Evolutionary conservation across 2,113 vertebrate genomes (phyloP), one percentile per base, ranked within the genome.

Genomic region (Cryptomyrus ogoouensis): DNA sequence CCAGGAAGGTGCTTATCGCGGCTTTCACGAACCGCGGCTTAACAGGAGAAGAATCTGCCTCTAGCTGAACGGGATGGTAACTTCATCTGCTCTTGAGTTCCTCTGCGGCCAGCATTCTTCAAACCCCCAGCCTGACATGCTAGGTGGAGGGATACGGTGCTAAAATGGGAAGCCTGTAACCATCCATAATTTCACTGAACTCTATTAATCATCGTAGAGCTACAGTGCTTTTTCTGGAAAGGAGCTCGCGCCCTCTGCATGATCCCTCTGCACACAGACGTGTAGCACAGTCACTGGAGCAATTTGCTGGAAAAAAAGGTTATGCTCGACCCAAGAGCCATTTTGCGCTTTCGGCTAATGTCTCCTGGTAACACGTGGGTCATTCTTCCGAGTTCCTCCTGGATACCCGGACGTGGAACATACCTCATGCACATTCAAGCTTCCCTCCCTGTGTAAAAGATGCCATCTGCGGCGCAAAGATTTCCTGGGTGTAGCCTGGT

Each of bases 141-240:
- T 70, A 70, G 62, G n/a, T 70, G 62, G 62, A 31, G n/a, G n/a
- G 62, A 77, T 19, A 2, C 5, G 5, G 15, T 80, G 35, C 15
- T 35, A 42, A 42, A 80, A 80, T 80, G 31, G 35, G 74, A 84
- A 8, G 21, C 6, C 2, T 44, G 21, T 24, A n/a, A 47, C 39
- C 35, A 47, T 84, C 83, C 83, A 84, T 84, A 84, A 84, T 84
- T 47, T 46, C 83, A 84, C 83, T 44, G 83, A 47, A 84, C 21
- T n/a, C 44, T 47, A 84, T 47, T n/a, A 47, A 84, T 47, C 83
- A 47, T 84, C 83, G 24, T 44, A 84, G 83, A 7, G 42, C 44
- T 10, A n/a, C 21, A n/a, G 19, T 47, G 80, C 42, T 24, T 83
- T 83, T 83, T 39, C 35, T 77, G 70, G 70, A 80, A 80, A 77